Conservation (phyloP, 2,797 vertebrate genomes). For the Gymnopithys bicolor region DNA sequence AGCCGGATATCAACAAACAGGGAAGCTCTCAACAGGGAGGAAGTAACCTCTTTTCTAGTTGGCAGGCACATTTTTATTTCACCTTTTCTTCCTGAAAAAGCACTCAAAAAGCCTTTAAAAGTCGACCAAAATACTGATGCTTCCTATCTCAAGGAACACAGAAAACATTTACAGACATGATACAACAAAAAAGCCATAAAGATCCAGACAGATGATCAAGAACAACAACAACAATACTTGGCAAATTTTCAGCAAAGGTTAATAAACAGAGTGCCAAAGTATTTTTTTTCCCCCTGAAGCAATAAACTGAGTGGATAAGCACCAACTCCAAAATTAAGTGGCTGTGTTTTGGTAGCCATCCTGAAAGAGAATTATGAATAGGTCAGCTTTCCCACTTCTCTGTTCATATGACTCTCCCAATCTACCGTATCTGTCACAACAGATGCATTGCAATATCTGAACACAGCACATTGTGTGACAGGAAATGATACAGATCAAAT, state of each 20-base stretch:
- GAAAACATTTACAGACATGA: conserved; percentile 31
- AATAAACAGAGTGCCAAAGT: neutral
- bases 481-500: conserved; percentile 37
- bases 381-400: neutral
- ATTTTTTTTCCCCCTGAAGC: neutral
- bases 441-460: conserved; percentile 17
- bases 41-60: neutral
- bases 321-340: neutral
- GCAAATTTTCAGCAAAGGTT: neutral
- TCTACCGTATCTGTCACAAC: neutral
- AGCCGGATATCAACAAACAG: neutral
- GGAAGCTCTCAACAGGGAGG: neutral
- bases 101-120: conserved; percentile 1
- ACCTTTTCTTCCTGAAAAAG: neutral
- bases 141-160: neutral
- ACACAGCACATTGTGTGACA: neutral
- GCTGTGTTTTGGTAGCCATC: neutral
- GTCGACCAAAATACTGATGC: neutral
- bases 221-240: neutral
- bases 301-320: conserved; percentile 3
- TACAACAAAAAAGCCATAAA: conserved; percentile 10
- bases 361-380: conserved; percentile 1
- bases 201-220: neutral
- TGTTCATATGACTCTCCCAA: neutral
- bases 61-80: neutral